Evolutionary conservation across 2,113 vertebrate genomes (phyloP).

Genomic region (Colossoma macropomum): DNA sequence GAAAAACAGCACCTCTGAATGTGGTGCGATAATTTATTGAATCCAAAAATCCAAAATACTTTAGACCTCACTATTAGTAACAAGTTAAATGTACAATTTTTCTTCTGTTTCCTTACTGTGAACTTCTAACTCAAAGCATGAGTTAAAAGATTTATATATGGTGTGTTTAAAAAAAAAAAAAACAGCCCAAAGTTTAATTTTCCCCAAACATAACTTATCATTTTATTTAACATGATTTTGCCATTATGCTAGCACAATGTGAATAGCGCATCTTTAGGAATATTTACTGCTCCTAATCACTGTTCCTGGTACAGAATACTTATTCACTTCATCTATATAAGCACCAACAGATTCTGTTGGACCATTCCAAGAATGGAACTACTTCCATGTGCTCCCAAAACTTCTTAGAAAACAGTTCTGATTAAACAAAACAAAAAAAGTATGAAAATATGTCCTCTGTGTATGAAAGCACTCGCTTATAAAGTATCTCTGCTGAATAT

Average conservation of each 20-base stretch:
- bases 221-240: background rate
- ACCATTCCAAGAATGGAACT: conserved; percentile 3
- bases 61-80: background rate
- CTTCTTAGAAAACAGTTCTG: background rate
- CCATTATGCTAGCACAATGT: background rate
- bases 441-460: conserved; percentile 14
- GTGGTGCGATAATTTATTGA: background rate
- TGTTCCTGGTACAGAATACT: background rate
- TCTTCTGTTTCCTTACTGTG: background rate
- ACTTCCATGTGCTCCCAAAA: background rate
- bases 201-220: background rate
- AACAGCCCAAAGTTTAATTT: background rate
- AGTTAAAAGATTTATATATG: too few relatives aligned
- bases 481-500: background rate
- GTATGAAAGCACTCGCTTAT: conserved; percentile 10
- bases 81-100: background rate
- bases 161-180: background rate
- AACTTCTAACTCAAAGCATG: too few relatives aligned
- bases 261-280: background rate
- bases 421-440: background rate
- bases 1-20: background rate
- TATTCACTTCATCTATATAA: background rate
- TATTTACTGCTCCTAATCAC: background rate
- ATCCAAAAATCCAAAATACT: background rate
- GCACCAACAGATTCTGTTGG: background rate